phyloP scores from a whole-genome alignment of 2,797 vertebrate genomes.

The Diplodus puntazzo region DNA sequence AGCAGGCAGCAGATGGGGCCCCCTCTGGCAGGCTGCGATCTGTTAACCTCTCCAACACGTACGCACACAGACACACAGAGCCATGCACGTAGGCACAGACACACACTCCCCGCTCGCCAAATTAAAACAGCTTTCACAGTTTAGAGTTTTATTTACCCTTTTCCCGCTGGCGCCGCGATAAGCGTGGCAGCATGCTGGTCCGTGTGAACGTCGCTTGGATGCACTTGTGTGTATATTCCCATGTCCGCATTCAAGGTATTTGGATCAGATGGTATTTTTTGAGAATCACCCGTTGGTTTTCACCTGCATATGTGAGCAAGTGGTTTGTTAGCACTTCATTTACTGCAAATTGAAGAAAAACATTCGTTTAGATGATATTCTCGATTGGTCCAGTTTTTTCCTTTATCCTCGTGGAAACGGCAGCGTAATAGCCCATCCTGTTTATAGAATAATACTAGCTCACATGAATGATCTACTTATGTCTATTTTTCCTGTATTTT shows the following conservation, averaged over 20 bases:
- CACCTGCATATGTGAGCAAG: background rate
- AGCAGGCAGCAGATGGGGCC: slow-evolving; percentile 66
- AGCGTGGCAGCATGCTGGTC: background rate
- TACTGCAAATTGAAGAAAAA: background rate
- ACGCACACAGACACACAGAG: slow-evolving; percentile 10
- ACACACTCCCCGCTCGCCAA: slow-evolving; percentile 22
- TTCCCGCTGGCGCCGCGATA: slow-evolving; percentile 12
- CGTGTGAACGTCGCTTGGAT: slow-evolving; percentile 1
- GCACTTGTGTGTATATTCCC: background rate
- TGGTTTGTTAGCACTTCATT: too few species aligned
- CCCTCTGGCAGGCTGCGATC: slow-evolving; percentile 44
- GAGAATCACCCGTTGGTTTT: background rate
- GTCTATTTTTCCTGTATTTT: background rate
- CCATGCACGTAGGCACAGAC: background rate
- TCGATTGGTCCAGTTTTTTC: background rate
- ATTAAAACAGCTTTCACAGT: slow-evolving; percentile 43
- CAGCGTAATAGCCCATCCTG: background rate
- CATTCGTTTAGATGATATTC: too few species aligned
- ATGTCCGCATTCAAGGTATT: background rate
- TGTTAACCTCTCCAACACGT: slow-evolving; percentile 46
- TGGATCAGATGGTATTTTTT: slow-evolving; percentile 7
- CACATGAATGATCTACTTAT: background rate
- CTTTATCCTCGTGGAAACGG: background rate
- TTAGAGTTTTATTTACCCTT: slow-evolving; percentile 34
- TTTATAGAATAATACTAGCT: background rate